Base-by-base conservation (phyloP, 2,113 vertebrate species). In the Nibea coibor region DNA sequence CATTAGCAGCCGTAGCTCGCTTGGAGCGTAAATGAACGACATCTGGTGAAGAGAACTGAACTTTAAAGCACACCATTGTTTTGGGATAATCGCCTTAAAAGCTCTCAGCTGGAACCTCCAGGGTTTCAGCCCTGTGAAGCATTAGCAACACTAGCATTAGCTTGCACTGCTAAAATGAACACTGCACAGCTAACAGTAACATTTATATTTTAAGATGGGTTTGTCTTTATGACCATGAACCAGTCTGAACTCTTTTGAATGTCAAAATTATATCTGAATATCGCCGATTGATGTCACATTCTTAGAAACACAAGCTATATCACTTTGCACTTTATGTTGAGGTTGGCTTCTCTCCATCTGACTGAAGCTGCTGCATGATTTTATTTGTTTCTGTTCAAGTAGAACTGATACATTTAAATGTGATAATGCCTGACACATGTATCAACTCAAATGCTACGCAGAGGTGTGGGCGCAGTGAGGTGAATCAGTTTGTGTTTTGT, bases 41-140 rank as follows among this genome's bases (percentile, higher is more conserved):
- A 62, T 26, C 69, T 58, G 54, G 69, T 14, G 19, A 72, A 48
- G 6, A 61, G 26, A 51, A n/a, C 31, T 74, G 45, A 42, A 74
- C 45, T 14, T 62, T 63, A 5, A 53, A 63, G 47, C n/a, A 4
- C 20, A 9, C 53, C n/a, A 24, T 43, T 64, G 31, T 64, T 54
- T 51, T 51, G 3, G 42, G 31, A 75, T 53, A 43, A 53, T 45
- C 16, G 16, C 61, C 10, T 20, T 20, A 20, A 42, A 26, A 39
- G 35, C 35, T 39, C 10, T 15, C 39, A 7, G 35, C 50, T 43
- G 15, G 31, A 43, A 8, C 19, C 31, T 53, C 39, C 20, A 39
- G 10, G 6, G 22, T 51, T 24, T 35, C 1, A 0, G 50, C 4
- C n/a, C 5, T 20, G 26, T 62, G 24, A 35, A 73, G 42, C 45